Conservation (phyloP, 2,797 vertebrate genomes). For the Hydrocynus forskahlii region DNA sequence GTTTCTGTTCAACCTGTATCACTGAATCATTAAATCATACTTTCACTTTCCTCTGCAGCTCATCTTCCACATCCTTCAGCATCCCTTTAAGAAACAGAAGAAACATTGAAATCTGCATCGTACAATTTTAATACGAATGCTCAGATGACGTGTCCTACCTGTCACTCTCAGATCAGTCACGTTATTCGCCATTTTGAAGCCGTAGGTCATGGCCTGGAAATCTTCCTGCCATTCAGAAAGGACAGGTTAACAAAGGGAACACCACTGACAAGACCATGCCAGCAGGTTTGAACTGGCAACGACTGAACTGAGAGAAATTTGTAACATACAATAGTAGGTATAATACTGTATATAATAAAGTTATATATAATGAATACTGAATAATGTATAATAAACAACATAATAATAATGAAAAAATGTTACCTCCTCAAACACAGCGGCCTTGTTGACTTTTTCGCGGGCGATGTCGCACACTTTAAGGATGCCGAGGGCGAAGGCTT, state of each 20-base stretch:
- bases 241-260: too few species aligned
- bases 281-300: neutral
- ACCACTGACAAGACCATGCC: neutral
- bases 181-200: slow-evolving; percentile 99
- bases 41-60: slow-evolving; percentile 98
- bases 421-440: slow-evolving; percentile 98
- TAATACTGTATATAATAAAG: too few species aligned
- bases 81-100: slow-evolving; percentile 80
- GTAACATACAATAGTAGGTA: too few species aligned
- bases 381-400: too few species aligned
- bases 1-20: neutral
- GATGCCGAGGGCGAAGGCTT: slow-evolving; percentile 95
- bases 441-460: slow-evolving; percentile 98
- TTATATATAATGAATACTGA: too few species aligned
- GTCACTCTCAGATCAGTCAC: slow-evolving; percentile 98
- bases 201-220: slow-evolving; percentile 99
- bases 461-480: slow-evolving; percentile 98
- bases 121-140: neutral
- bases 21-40: slow-evolving; percentile 68
- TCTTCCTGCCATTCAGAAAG: slow-evolving; percentile 83
- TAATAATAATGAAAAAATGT: slow-evolving; percentile 18
- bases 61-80: slow-evolving; percentile 98
- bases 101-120: neutral
- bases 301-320: neutral
- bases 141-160: slow-evolving; percentile 74